Evolutionary conservation across 1,140 invertebrate genomes (phyloP).

Genomic region (Aphaenogaster ashmeadi): DNA sequence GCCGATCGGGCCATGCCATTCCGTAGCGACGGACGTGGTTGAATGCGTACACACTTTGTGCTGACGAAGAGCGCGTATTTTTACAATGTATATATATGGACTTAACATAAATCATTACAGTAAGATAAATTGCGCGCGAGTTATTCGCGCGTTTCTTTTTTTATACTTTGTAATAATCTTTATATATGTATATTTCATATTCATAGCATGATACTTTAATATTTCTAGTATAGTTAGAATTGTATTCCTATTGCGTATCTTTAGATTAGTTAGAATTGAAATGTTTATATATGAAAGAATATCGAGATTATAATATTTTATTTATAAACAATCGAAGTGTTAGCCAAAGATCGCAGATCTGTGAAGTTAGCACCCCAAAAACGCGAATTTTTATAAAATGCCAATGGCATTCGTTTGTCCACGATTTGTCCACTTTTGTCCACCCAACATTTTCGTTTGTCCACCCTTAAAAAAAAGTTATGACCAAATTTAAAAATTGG

Average conservation of each 20-base stretch:
- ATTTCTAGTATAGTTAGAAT: not conserved
- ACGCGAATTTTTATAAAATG: no score
- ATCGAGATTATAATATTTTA: not conserved
- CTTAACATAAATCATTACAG: conserved; percentile 37
- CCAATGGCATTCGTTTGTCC: no score
- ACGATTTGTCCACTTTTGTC: no score
- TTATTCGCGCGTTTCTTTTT: not conserved
- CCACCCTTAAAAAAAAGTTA: no score
- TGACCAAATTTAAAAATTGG: no score
- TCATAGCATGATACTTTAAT: not conserved
- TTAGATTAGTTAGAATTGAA: not conserved
- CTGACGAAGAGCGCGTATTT: conserved; percentile 19
- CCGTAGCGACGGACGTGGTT: conserved; percentile 40
- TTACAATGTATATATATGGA: not conserved
- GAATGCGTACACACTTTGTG: not conserved
- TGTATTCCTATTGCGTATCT: not conserved
- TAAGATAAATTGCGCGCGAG: conserved; percentile 27
- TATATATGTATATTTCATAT: not conserved
- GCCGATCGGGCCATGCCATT: conserved; percentile 77
- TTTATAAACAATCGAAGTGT: no score
- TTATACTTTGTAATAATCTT: not conserved
- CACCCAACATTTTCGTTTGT: no score
- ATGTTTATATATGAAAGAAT: not conserved
- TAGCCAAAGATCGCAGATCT: no score
- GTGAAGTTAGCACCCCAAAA: no score